Evolutionary conservation across 2,888 invertebrate genomes (phyloP), one percentile per base, ranked within the genome.

Genomic region (Synanthedon formicaeformis): DNA sequence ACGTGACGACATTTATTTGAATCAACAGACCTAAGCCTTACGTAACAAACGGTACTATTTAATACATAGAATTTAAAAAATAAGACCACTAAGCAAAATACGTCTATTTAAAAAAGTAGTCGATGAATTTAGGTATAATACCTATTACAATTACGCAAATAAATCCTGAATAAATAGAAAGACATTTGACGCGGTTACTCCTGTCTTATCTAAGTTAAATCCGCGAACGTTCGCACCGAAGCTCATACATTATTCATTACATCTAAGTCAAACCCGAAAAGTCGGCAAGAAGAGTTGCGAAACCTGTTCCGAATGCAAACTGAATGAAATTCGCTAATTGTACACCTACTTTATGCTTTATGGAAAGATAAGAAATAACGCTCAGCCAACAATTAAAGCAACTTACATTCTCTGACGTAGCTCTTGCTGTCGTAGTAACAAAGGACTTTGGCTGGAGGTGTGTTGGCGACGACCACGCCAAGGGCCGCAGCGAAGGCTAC

Each of bases 341-440:
- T 51, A 45, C 45, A 45, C 45, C 45, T 45, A 45, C 34, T 34
- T 34, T 34, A 34, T 34, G 34, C 34, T 45, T 6, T 45, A n/a
- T 45, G 11, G 6, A 45, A 45, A 10, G 49, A 14, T 18, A 16
- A 16, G 13, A 13, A 45, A 13, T 45, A 58, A 62, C 76, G 79
- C 80, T 56, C 55, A 71, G 78, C 77, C 61, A 59, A 56, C 52
- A 54, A 54, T 56, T 51, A 55, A 54, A 53, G 55, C 53, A 56
- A 87, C 88, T 89, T 81, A 93, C 93, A 92, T 85, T 90, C 88
- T 69, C 93, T 88, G 66, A 89, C 88, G 73, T 88, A 90, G 60
- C 93, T 90, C 71, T 89, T 90, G 76, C 91, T 91, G 75, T 93
- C 91, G 80, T 92, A 93, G 74, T 91, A 93, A 72, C 93, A 93